Evolutionary conservation across 2,797 vertebrate genomes (phyloP).

Genomic region (Sebastes itinus): DNA sequence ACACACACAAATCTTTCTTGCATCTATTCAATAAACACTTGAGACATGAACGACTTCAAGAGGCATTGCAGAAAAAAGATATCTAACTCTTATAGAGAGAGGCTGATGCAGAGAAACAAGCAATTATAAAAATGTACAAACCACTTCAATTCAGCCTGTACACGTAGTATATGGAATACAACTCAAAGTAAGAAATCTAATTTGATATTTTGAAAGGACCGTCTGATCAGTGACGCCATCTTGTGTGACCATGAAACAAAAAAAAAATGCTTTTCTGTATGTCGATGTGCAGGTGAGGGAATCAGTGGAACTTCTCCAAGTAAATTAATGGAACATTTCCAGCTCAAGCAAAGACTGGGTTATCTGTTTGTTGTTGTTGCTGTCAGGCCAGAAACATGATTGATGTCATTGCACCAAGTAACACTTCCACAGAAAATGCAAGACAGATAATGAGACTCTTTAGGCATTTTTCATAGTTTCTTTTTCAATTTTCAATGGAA

Average conservation of each 20-base stretch:
- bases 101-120: background rate
- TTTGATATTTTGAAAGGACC: background rate
- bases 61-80: conserved; percentile 18
- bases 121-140: background rate
- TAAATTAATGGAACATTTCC: background rate
- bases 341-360: background rate
- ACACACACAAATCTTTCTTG: background rate
- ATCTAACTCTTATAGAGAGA: conserved; percentile 16
- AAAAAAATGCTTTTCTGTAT: background rate
- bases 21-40: conserved; percentile 44
- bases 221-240: background rate
- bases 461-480: background rate
- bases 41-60: conserved; percentile 40
- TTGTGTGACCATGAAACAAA: background rate
- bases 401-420: background rate
- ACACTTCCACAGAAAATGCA: background rate
- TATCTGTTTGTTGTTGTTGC: background rate
- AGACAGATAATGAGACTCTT: background rate
- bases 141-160: background rate
- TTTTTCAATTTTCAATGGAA: background rate
- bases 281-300: background rate
- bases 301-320: background rate
- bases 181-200: background rate
- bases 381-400: background rate
- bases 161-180: background rate